These are phyloP conservation scores for Aelia acuminata DNA, from an alignment of 2,888 invertebrate species.

Conservation along the genomic window DNA sequence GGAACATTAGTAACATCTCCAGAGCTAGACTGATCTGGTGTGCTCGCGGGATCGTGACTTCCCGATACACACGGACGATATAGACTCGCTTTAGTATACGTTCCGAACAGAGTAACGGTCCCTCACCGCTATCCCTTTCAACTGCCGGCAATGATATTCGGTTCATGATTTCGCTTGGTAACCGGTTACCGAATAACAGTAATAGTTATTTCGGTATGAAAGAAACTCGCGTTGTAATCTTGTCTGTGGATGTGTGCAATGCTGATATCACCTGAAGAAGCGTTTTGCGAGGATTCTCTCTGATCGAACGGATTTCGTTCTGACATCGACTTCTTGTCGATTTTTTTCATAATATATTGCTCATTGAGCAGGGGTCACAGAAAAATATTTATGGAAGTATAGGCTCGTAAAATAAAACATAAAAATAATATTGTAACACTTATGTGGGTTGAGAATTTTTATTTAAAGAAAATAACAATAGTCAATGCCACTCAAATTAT, in stretches of 20 bases:
- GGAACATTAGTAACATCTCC: background rate
- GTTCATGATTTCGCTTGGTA: constrained; percentile 1
- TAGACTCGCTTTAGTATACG: constrained; percentile 26
- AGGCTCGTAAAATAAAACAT: no score
- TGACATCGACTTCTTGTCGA: no score
- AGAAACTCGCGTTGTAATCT: background rate
- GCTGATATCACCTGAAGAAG: background rate
- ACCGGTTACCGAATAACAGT: constrained; percentile 23
- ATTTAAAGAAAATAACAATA: no score
- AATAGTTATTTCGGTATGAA: background rate
- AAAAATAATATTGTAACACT: no score
- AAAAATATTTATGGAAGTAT: no score
- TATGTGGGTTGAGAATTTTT: no score
- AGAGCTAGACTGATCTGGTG: background rate
- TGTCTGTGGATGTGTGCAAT: background rate
- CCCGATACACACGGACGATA: constrained; percentile 11
- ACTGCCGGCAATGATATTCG: background rate
- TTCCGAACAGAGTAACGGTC: constrained; percentile 5
- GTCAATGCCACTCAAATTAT: no score
- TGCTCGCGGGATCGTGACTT: background rate
- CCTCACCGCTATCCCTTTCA: constrained; percentile 26
- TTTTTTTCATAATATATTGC: no score
- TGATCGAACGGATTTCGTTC: background rate
- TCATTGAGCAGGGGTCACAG: no score
- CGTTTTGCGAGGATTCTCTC: background rate